phyloP scores from a whole-genome alignment of 2,113 vertebrate genomes.

The Pavo muticus region DNA sequence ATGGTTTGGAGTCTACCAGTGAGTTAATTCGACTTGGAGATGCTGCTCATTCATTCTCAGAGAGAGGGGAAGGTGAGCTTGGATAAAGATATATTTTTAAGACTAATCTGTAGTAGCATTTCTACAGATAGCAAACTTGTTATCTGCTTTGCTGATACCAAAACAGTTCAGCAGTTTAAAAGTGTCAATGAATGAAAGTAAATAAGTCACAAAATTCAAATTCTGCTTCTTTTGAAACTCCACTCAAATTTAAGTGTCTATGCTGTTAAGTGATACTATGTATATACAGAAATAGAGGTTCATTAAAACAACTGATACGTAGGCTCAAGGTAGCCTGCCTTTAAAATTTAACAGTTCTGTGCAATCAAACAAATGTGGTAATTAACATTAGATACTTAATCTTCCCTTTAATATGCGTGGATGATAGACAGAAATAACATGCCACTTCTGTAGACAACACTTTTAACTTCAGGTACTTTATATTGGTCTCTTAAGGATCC shows the following conservation, averaged over 20 bases:
- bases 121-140: neutral
- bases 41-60: constrained; percentile 85
- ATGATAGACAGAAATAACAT: neutral
- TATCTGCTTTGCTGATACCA: neutral
- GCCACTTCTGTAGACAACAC: neutral
- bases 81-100: neutral
- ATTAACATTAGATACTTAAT: neutral
- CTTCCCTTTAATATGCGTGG: neutral
- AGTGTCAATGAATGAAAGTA: neutral
- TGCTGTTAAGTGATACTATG: neutral
- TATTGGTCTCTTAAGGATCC: constrained; percentile 21
- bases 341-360: neutral
- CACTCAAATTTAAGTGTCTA: neutral
- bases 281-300: too few species aligned
- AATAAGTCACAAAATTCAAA: neutral
- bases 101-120: neutral
- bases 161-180: neutral
- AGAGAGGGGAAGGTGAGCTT: constrained; percentile 83
- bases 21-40: constrained; percentile 90
- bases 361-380: neutral
- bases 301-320: neutral
- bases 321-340: neutral
- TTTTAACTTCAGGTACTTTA: neutral
- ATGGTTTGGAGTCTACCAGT: constrained; percentile 82
- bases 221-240: neutral